These are phyloP conservation scores for Chelonoidis abingdonii DNA, from an alignment of 2,113 vertebrate species.

Conservation along the genomic window DNA sequence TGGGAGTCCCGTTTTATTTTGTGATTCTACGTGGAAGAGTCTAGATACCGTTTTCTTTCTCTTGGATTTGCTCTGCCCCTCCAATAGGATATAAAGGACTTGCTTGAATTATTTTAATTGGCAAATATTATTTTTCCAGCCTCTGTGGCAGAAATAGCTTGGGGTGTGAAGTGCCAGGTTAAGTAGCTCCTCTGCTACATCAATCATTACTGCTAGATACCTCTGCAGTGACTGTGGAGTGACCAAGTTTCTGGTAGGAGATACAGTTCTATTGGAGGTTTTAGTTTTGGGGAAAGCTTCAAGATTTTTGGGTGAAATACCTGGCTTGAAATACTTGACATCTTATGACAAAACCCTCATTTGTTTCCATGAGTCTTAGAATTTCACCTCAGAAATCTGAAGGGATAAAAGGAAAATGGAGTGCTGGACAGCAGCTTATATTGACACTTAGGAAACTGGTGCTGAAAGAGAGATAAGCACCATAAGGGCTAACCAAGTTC, in stretches of 20 bases:
- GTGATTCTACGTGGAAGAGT: conserved; percentile 46
- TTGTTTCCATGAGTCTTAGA: background rate
- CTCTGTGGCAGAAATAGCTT: conserved; percentile 51
- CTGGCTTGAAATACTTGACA: background rate
- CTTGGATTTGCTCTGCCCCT: background rate
- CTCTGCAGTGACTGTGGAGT: background rate
- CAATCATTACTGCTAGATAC: conserved; percentile 56
- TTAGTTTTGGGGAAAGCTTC: background rate
- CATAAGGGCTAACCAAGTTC: background rate
- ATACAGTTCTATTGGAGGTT: conserved; percentile 2
- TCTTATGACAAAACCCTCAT: background rate
- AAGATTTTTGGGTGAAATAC: background rate
- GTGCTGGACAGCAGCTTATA: background rate
- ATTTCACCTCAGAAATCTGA: background rate
- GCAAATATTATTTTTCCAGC: conserved; percentile 41
- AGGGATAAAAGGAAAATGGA: background rate
- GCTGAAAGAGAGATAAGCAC: background rate
- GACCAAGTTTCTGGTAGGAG: conserved; percentile 14
- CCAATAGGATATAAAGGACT: conserved; percentile 26
- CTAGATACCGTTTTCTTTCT: conserved; percentile 46
- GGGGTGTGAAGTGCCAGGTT: conserved; percentile 55
- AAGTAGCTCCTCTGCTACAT: conserved; percentile 69
- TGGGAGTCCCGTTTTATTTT: conserved; percentile 21
- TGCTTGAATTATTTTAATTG: conserved; percentile 61
- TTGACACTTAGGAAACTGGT: background rate